Evolutionary conservation across 2,888 invertebrate species (phyloP).

Genomic region (Anarsia innoxiella): DNA sequence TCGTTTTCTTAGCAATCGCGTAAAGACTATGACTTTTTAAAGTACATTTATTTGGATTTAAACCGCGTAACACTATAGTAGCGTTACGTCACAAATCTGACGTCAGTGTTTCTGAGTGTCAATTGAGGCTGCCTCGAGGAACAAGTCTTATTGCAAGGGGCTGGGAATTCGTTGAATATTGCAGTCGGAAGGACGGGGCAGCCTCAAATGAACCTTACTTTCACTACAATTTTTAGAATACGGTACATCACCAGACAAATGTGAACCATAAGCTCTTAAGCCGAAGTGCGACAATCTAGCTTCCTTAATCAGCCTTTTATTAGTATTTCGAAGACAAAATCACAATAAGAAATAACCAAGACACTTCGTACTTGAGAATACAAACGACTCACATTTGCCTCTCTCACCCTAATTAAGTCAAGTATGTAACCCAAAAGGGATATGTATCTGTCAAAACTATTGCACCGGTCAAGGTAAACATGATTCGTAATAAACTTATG

Average conservation of each 20-base stretch:
- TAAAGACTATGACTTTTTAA: neutral
- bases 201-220: constrained; percentile 3
- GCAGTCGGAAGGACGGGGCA: neutral
- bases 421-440: neutral
- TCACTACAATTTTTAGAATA: constrained; percentile 12
- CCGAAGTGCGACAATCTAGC: no score
- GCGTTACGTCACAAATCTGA: neutral
- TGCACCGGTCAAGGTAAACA: constrained; percentile 7
- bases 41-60: no score
- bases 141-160: neutral
- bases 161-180: neutral
- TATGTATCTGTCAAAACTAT: neutral
- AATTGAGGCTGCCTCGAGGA: constrained; percentile 1
- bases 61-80: no score
- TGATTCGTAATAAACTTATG: neutral
- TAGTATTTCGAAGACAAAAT: no score
- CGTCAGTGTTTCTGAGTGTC: neutral
- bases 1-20: no score
- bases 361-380: no score
- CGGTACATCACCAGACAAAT: neutral
- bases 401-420: constrained; percentile 1
- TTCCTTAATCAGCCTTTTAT: no score
- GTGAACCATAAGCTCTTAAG: no score
- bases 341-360: no score
- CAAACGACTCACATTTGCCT: no score